These are phyloP conservation scores for Pyrrhosoma nymphula DNA, from an alignment of 2,888 invertebrate species.

Conservation along the genomic window DNA sequence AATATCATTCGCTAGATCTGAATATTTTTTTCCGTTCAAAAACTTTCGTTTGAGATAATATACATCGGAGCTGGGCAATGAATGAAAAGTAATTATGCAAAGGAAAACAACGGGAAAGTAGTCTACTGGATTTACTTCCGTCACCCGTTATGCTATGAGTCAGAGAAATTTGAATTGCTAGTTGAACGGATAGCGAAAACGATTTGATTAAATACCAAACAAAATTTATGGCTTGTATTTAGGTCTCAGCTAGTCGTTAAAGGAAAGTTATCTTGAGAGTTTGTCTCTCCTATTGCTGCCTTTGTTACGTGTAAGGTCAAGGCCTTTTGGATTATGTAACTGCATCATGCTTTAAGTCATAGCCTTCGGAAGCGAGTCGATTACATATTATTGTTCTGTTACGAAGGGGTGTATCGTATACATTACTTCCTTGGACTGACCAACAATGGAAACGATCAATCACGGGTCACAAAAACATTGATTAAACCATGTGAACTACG, in stretches of 20 bases:
- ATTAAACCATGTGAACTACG: too few relatives aligned
- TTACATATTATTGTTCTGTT: neutral
- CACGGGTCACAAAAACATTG: neutral
- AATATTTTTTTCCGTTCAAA: neutral
- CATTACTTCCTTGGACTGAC: neutral
- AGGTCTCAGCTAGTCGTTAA: neutral
- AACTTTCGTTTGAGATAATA: neutral
- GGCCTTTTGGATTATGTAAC: neutral
- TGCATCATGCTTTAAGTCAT: neutral
- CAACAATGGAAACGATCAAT: neutral
- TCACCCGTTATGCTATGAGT: neutral
- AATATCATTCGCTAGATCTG: neutral
- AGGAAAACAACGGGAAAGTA: neutral
- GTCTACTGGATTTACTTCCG: neutral
- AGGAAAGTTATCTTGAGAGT: neutral
- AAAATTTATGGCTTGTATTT: neutral
- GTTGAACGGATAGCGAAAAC: neutral
- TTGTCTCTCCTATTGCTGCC: neutral
- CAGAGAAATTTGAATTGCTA: neutral
- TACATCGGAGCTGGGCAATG: neutral
- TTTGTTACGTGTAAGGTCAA: neutral
- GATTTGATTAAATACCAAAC: neutral
- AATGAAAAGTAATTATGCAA: conserved; percentile 8
- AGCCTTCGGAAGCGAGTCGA: neutral
- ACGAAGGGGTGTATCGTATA: neutral